phyloP scores from a whole-genome alignment of 1,140 invertebrate species.

The Homalodisca vitripennis region DNA sequence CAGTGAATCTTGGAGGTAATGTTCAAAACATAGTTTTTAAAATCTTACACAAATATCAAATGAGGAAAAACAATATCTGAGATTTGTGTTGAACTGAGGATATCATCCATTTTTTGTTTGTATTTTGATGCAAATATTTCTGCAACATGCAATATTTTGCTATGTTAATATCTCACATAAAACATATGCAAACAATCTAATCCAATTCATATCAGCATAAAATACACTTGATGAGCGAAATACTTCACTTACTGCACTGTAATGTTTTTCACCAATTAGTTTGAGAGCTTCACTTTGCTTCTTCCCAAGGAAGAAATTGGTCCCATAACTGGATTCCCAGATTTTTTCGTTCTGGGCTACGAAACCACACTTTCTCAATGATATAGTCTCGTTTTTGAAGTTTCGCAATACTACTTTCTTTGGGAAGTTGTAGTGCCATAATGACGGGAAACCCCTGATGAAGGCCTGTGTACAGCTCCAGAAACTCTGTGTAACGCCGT shows the following conservation, averaged over 20 bases:
- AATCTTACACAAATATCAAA: too few species aligned
- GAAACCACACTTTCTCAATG: conserved; percentile 67
- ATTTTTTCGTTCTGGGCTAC: conserved; percentile 59
- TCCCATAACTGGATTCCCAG: conserved; percentile 58
- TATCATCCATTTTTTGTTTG: too few species aligned
- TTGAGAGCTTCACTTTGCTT: conserved; percentile 62
- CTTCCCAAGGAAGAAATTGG: conserved; percentile 65
- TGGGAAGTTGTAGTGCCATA: conserved; percentile 64
- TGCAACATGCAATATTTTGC: too few species aligned
- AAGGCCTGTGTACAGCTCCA: conserved; percentile 62
- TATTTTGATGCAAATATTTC: too few species aligned
- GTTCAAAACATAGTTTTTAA: too few species aligned
- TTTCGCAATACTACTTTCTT: conserved; percentile 73
- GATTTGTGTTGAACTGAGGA: too few species aligned
- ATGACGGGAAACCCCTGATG: conserved; percentile 59
- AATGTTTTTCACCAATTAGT: conserved; percentile 59
- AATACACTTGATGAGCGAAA: too few species aligned
- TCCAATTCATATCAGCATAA: too few species aligned
- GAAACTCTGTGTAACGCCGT: conserved; percentile 74
- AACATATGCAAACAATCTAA: too few species aligned
- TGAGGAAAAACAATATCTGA: too few species aligned
- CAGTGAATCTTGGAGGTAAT: too few species aligned
- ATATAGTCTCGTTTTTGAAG: conserved; percentile 70
- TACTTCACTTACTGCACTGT: conserved; percentile 53
- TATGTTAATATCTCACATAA: too few species aligned